Conservation (phyloP, 2,888 invertebrate genomes). For the Parnassius orleans region DNA sequence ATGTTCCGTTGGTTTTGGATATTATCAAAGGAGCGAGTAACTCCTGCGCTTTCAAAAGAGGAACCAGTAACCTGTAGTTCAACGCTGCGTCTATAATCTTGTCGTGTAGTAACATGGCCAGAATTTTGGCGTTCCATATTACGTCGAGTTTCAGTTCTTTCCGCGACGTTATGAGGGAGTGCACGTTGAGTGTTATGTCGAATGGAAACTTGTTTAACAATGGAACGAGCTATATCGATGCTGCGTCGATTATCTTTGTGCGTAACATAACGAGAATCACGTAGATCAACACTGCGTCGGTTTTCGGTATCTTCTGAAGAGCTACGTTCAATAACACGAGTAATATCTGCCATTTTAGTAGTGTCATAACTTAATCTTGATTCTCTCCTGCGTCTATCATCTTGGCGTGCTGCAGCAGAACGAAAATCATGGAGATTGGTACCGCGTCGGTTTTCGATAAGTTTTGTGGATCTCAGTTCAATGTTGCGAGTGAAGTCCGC, state of each 20-base stretch:
- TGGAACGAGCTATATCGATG: background rate
- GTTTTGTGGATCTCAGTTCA: background rate
- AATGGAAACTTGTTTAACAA: background rate
- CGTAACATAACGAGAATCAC: background rate
- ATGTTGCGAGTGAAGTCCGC: background rate
- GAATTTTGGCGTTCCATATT: too few relatives aligned
- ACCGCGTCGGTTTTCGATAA: background rate
- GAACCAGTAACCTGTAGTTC: background rate
- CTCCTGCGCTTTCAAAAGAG: background rate
- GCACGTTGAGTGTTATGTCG: background rate
- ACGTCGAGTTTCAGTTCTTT: background rate
- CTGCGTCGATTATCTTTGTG: background rate
- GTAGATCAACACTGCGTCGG: background rate
- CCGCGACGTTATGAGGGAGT: background rate
- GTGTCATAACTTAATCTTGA: too few relatives aligned
- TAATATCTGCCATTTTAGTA: too few relatives aligned
- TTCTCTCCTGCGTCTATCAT: background rate
- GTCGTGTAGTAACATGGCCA: too few relatives aligned
- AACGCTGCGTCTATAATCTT: too few relatives aligned
- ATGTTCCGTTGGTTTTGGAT: background rate
- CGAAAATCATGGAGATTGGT: background rate
- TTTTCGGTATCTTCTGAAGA: background rate
- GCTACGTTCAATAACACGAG: background rate
- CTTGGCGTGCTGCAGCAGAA: background rate
- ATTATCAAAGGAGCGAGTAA: background rate